Conservation (phyloP, 2,113 vertebrate genomes). For the Centropristis striata region DNA sequence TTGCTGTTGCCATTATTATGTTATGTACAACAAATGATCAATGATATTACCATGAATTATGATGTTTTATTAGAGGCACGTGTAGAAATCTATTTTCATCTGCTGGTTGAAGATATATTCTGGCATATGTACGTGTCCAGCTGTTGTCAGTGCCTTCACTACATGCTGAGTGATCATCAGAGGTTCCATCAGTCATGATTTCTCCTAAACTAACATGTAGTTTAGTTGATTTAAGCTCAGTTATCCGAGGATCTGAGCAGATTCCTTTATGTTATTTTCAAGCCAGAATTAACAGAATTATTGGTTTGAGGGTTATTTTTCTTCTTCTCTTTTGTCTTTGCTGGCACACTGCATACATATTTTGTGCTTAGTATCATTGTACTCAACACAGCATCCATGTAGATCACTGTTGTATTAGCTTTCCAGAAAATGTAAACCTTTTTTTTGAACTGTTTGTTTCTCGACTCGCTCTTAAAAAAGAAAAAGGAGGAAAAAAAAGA, state of each 20-base stretch:
- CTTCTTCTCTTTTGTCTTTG: neutral
- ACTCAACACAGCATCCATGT: slow-evolving; percentile 21
- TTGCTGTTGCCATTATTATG: slow-evolving; percentile 67
- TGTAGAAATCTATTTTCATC: slow-evolving; percentile 45
- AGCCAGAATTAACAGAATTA: slow-evolving; percentile 31
- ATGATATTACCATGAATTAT: slow-evolving; percentile 42
- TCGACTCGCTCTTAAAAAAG: neutral
- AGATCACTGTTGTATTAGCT: slow-evolving; percentile 35
- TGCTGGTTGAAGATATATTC: slow-evolving; percentile 45
- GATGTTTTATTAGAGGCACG: slow-evolving; percentile 38
- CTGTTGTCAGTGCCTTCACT: slow-evolving; percentile 80
- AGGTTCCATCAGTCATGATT: slow-evolving; percentile 48
- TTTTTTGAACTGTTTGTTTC: slow-evolving; percentile 22
- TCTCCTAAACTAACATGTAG: slow-evolving; percentile 4
- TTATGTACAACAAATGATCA: slow-evolving; percentile 49
- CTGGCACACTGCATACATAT: slow-evolving; percentile 26
- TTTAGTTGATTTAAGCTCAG: slow-evolving; percentile 33
- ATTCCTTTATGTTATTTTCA: slow-evolving; percentile 55
- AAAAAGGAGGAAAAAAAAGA: neutral
- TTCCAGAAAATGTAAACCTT: slow-evolving; percentile 16
- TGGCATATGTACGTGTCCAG: slow-evolving; percentile 47
- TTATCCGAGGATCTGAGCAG: slow-evolving; percentile 28
- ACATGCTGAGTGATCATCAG: slow-evolving; percentile 59
- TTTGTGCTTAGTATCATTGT: slow-evolving; percentile 33
- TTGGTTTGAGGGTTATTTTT: neutral